Evolutionary conservation across 2,113 vertebrate genomes (phyloP).

Genomic region (Arothron firmamentum): DNA sequence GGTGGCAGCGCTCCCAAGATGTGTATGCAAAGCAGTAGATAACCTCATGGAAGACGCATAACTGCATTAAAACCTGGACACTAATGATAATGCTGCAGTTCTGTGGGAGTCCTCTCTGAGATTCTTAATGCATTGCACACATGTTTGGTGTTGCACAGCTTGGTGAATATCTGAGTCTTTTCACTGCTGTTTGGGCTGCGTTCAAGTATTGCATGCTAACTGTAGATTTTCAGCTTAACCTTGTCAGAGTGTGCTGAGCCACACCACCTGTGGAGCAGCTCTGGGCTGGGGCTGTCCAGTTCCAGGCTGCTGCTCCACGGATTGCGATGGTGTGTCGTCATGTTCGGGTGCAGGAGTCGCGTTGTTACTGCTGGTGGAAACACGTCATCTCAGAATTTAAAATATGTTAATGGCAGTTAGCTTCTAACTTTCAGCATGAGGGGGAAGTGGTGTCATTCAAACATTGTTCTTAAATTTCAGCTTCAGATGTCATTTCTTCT

Average conservation of each 20-base stretch:
- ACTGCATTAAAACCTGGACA: background rate
- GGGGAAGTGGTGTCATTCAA: background rate
- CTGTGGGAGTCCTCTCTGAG: constrained; percentile 11
- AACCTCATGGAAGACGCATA: constrained; percentile 14
- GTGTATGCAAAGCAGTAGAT: constrained; percentile 40
- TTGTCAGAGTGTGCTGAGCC: too few relatives aligned
- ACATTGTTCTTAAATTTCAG: background rate
- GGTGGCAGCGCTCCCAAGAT: constrained; percentile 31
- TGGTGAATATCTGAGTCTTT: background rate
- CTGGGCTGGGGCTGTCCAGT: too few relatives aligned
- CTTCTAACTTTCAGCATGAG: constrained; percentile 20
- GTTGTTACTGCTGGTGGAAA: too few relatives aligned
- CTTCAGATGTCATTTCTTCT: background rate
- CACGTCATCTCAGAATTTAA: too few relatives aligned
- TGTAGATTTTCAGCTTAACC: too few relatives aligned
- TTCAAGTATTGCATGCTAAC: too few relatives aligned
- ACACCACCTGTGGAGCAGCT: too few relatives aligned
- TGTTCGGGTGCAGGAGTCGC: too few relatives aligned
- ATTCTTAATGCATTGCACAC: constrained; percentile 26
- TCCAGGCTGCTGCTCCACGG: too few relatives aligned
- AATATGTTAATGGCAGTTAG: constrained; percentile 3
- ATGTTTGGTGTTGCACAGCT: background rate
- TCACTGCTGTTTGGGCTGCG: background rate
- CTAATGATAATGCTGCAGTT: background rate
- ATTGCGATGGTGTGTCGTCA: too few relatives aligned